Evolutionary conservation across 2,113 vertebrate genomes (phyloP).

Genomic region (Saimiri boliviensis): DNA sequence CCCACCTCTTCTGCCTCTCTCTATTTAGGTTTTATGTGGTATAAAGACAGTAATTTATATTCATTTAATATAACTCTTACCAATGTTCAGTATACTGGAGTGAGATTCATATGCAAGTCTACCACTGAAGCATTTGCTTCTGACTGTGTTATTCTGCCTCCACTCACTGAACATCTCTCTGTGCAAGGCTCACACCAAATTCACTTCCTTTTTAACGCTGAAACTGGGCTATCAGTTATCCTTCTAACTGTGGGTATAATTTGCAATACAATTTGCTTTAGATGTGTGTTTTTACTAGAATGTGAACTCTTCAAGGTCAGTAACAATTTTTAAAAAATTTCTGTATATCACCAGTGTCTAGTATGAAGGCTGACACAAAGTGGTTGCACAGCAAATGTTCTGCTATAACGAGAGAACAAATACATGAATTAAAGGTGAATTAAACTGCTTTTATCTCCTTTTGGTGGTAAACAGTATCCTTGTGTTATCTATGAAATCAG

Average conservation of each 20-base stretch:
- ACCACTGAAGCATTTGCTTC: not conserved
- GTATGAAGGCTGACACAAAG: not conserved
- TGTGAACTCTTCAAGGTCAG: slow-evolving; percentile 27
- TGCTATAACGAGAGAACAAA: slow-evolving; percentile 16
- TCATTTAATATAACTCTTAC: not conserved
- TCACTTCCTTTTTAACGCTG: slow-evolving; percentile 1
- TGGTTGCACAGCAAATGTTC: slow-evolving; percentile 22
- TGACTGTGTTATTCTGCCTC: not conserved
- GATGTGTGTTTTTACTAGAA: slow-evolving; percentile 26
- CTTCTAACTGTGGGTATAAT: not conserved
- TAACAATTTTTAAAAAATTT: slow-evolving; percentile 17
- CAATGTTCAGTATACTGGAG: not conserved
- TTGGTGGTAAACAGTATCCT: not conserved
- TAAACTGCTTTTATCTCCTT: slow-evolving; percentile 7
- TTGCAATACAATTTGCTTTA: not conserved
- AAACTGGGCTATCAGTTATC: not conserved
- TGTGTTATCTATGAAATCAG: not conserved
- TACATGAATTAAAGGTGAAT: slow-evolving; percentile 6
- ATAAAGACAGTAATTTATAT: not conserved
- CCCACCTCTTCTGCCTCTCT: not conserved
- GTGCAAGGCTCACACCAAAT: not conserved
- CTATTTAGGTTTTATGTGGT: not conserved
- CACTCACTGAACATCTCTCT: not conserved
- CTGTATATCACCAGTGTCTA: not conserved
- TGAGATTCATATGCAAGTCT: not conserved